Base-by-base conservation (phyloP, 2,113 vertebrate genomes). In the Cephalopterus ornatus region DNA sequence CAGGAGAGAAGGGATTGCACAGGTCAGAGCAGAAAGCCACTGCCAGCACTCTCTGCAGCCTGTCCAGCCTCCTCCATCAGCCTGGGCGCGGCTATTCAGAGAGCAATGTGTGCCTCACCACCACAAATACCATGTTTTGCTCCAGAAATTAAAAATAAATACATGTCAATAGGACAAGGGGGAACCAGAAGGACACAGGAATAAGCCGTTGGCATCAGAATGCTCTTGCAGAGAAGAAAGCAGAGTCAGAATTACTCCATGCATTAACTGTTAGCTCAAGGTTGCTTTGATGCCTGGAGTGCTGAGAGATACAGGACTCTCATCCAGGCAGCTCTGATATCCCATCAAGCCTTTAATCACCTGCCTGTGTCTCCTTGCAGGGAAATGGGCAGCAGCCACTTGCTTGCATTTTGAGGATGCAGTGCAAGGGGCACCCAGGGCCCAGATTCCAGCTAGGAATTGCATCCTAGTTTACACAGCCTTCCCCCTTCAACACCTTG, bases 341-440 rank as follows among this genome's bases (percentile, higher is more conserved):
- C 90, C 81, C 89, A 83, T n/a, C 82, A 68, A 76, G 63, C 52
- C 32, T 91, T 92, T 59, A 28, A 90, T 78, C 78, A 70, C 71
- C 81, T 84, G 47, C 78, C 65, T 28, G 28, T 6, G 32, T 24
- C 46, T 70, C 35, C 46, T 49, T 73, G n/a, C 61, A 76, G 65
- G 62, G 21, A 39, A 72, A 88, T 2, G 1, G 21, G 42, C 23
- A 84, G 59, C 17, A 63, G 58, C 8, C 28, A 4, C 55, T 14
- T 0, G 2, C 28, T 35, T 13, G 24, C 20, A 18, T 65, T 80
- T 33, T 5, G 44, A 73, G 66, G 74, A 18, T 13, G 42, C 18
- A 24, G 22, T 23, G 20, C 13, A 21, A 82, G 28, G 52, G 39
- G 22, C 49, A 39, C 28, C 4, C 3, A 2, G 61, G 49, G 68